Base-by-base conservation (phyloP, 2,797 vertebrate genomes). In the Eidolon dupreanum region DNA sequence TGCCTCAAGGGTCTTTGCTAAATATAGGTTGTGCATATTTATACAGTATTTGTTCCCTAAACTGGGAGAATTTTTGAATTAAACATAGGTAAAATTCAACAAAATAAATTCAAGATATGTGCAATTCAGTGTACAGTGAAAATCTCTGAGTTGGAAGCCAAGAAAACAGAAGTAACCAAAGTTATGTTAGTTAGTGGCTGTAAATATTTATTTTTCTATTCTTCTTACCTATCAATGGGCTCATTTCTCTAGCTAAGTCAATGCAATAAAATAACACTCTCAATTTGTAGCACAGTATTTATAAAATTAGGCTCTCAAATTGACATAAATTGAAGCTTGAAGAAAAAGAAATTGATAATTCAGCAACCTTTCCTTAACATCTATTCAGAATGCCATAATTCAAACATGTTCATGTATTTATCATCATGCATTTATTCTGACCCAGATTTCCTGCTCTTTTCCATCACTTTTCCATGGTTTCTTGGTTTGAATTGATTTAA, bases 41-140 rank as follows among this genome's bases (percentile, higher is more conserved):
- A 82, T 46, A 89, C 70, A 93, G 16, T 15, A 28, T 24, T 41
- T 88, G 12, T 70, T 78, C 5, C 51, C 16, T 66, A 77, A 94
- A 78, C 87, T 33, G n/a, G 59, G 36, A 46, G 19, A 92, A 83
- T 83, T 98, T 97, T 31, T 95, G 55, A 96, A 92, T 94, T 97
- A 93, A 96, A 78, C 31, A 49, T 20, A 8, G 70, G 89, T 78
- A 94, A 95, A 93, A 59, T 68, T 95, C 81, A 97, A 98, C 84
- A 96, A 95, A 97, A 88, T 88, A 84, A 92, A 96, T 46, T 36
- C n/a, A 96, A 93, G 55, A 59, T 68, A 92, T 90, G 68, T 82
- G 87, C 90, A 96, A 65, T 95, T 96, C 65, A 86, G 59, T n/a
- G 73, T 91, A 86, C 16, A 95, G 81, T 43, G 15, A 92, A 93